A percentile compares a stretch with the other conserved stretches of the same genome.
Conservation (phyloP, 1,140 invertebrate species). For the Belonocnema kinseyi region DNA sequence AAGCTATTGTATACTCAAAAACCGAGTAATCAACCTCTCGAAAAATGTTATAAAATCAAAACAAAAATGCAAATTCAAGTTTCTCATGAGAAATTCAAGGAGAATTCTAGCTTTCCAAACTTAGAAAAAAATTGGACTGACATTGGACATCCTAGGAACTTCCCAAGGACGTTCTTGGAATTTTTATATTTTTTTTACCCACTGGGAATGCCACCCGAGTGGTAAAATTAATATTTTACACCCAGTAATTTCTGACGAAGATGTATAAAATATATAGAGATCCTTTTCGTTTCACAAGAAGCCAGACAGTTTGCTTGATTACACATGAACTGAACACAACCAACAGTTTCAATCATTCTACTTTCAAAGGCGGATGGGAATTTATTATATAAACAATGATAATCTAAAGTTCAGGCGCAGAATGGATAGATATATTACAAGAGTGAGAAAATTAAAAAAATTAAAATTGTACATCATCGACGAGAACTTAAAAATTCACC, state of each 20-base stretch:
- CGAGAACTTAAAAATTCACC: background rate
- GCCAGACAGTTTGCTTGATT: conserved; percentile 30
- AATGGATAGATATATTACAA: conserved; percentile 1
- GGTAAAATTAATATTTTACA: background rate
- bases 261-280: conserved; percentile 73
- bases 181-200: background rate
- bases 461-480: background rate
- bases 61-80: too few species aligned
- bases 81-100: too few species aligned
- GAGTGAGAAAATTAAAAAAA: background rate
- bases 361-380: conserved; percentile 30
- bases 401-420: background rate
- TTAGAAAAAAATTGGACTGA: too few species aligned
- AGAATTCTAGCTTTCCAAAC: too few species aligned
- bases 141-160: too few species aligned
- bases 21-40: too few species aligned
- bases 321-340: conserved; percentile 31
- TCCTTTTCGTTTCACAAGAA: conserved; percentile 18
- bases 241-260: conserved; percentile 43
- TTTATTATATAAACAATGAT: conserved; percentile 5
- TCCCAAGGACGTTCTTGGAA: too few species aligned
- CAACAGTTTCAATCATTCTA: conserved; percentile 30
- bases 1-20: too few species aligned
- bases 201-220: background rate
- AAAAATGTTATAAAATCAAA: too few species aligned